These are phyloP conservation scores for Drosophila nigrodunni DNA, from an alignment of 1,140 invertebrate genomes.

Conservation along the genomic window DNA sequence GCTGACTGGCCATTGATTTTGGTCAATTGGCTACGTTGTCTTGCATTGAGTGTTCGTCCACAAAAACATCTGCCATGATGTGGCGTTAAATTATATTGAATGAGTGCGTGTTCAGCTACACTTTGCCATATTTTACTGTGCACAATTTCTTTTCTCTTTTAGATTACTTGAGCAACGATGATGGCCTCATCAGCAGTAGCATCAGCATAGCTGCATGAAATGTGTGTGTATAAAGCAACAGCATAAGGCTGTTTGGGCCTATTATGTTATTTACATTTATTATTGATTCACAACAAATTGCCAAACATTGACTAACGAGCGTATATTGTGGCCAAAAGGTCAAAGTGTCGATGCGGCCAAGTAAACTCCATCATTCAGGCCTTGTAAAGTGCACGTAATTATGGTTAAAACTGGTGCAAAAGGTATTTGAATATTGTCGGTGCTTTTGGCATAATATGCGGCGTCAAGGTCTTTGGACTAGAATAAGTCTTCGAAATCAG, in stretches of 20 bases:
- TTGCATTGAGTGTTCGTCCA: constrained; percentile 18
- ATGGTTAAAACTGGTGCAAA: constrained; percentile 34
- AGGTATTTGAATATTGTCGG: constrained; percentile 7
- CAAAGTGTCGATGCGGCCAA: constrained; percentile 54
- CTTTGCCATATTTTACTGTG: constrained; percentile 70
- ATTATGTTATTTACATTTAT: constrained; percentile 83
- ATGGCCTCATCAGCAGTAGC: constrained; percentile 50
- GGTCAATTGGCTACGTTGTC: constrained; percentile 68
- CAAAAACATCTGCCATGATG: constrained; percentile 74
- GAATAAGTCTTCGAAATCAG: too few relatives aligned
- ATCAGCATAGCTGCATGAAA: constrained; percentile 8
- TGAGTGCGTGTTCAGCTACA: constrained; percentile 48
- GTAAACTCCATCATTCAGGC: not conserved
- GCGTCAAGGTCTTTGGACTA: too few relatives aligned
- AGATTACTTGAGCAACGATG: constrained; percentile 44
- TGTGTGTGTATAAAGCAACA: not conserved
- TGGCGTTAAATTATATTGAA: constrained; percentile 68
- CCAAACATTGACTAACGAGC: constrained; percentile 76
- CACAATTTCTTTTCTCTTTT: constrained; percentile 43
- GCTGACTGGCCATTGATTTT: constrained; percentile 67
- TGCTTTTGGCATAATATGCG: not conserved
- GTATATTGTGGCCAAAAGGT: constrained; percentile 75
- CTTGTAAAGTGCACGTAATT: constrained; percentile 55
- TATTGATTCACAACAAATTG: constrained; percentile 80
- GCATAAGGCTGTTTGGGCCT: constrained; percentile 33